Base-by-base conservation (phyloP, 2,888 invertebrate species). In the Macrophya alboannulata region DNA sequence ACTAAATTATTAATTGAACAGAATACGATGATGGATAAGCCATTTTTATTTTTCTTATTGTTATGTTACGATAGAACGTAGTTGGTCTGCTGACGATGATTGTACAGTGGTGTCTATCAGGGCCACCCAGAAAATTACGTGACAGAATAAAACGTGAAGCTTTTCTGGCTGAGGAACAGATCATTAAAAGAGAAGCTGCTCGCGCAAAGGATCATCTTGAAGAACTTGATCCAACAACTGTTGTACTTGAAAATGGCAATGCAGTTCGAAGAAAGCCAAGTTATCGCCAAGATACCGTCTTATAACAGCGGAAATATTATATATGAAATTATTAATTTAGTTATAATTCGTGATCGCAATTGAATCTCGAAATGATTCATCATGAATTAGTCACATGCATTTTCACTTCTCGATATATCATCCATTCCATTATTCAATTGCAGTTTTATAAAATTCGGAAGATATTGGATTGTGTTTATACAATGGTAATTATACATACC, bases 101-200 rank as follows among this genome's bases (percentile, higher is more conserved):
- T 10, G 95, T 97, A 4, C 96, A 97, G 85, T 97, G 97, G 96
- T 94, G 96, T 31, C 97, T 98, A 88, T 97, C 98, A 0, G 97
- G 97, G 91, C 94, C 96, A 65, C 97, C 97, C 0, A 94, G 95
- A 55, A 95, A 96, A 90, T 94, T 98, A 84, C 95, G 95, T 84
- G 96, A 97, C 89, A 95, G 96, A 90, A 96, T 97, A 48, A 96
- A 96, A 87, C 95, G 96, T 40, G 97, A 97, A 92, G 96, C 96
- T 15, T 97, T 96, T 91, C 94, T 96, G 87, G 95, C 96, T 15
- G 97, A 96, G 90, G 97, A 97, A 91, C 95, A 96, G 87, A 96
- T 97, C 87, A 96, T 97, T 86, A 95, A 96, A 88, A 95, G 96
- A 87, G 97, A 97, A 92, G 95, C 95, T 76, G 94, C 95, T 85